A percentile compares a stretch with the other conserved stretches of the same genome.
Evolutionary conservation across 2,113 vertebrate genomes (phyloP).

Genomic region (Phyllopteryx taeniolatus): DNA sequence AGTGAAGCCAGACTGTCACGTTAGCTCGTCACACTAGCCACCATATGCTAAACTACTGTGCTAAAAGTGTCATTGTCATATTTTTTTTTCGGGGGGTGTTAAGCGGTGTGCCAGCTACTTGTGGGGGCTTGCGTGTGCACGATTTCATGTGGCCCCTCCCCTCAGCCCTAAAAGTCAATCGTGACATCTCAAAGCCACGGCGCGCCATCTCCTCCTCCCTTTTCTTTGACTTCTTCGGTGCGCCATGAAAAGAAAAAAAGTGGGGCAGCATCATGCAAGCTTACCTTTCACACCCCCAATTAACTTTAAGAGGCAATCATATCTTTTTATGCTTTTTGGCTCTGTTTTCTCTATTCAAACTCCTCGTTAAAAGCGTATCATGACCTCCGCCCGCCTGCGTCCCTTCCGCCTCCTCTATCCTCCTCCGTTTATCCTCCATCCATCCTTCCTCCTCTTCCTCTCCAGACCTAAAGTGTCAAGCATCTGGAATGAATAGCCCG

Average conservation of each 20-base stretch:
- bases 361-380: conserved; percentile 45
- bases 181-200: conserved; percentile 68
- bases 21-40: too few species aligned
- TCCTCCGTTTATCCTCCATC: conserved; percentile 31
- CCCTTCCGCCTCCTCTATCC: conserved; percentile 29
- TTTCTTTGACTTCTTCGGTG: conserved; percentile 37
- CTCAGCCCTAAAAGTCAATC: conserved; percentile 52
- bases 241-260: conserved; percentile 57
- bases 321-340: conserved; percentile 66
- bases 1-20: too few species aligned
- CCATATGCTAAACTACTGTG: too few species aligned
- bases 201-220: conserved; percentile 34
- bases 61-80: too few species aligned
- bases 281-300: conserved; percentile 61
- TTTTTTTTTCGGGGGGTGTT: too few species aligned
- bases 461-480: conserved; percentile 61
- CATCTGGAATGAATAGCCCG: conserved; percentile 74
- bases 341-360: conserved; percentile 48
- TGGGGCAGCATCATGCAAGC: conserved; percentile 51
- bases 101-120: neutral
- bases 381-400: conserved; percentile 16
- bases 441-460: conserved; percentile 42
- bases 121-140: too few species aligned
- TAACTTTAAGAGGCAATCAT: conserved; percentile 76
- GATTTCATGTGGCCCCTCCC: too few species aligned